phyloP scores from a whole-genome alignment of 2,888 invertebrate species.

The Xanthia icteritia region DNA sequence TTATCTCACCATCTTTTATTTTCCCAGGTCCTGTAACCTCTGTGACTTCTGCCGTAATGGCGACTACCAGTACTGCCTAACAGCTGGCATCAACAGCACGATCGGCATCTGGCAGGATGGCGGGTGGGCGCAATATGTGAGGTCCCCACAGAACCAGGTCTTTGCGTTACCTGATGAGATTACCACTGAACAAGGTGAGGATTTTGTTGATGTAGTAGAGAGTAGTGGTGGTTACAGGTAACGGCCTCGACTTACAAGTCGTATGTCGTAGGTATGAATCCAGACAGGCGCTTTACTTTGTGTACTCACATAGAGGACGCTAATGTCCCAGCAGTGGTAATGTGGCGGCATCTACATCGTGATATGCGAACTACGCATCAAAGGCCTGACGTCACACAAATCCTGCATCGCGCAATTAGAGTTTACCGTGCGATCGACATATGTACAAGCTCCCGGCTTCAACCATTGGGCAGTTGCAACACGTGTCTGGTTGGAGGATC shows the following conservation, averaged over 20 bases:
- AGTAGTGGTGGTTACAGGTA: not conserved
- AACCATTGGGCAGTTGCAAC: too few species aligned
- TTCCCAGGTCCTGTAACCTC: constrained; percentile 90
- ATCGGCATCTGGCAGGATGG: constrained; percentile 92
- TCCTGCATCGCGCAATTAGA: too few species aligned
- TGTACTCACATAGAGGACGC: too few species aligned
- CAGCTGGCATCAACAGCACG: constrained; percentile 91
- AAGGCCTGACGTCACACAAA: too few species aligned
- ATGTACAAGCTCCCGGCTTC: too few species aligned
- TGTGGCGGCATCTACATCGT: too few species aligned
- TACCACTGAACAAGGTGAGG: constrained; percentile 90
- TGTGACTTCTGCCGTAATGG: constrained; percentile 92
- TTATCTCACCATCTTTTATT: not conserved
- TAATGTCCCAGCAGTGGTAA: too few species aligned
- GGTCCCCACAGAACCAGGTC: constrained; percentile 91
- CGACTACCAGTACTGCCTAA: constrained; percentile 91
- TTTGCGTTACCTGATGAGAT: constrained; percentile 90
- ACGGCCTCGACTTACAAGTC: not conserved
- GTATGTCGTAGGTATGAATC: not conserved
- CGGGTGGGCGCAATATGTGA: constrained; percentile 93
- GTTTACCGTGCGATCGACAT: too few species aligned
- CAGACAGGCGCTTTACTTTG: not conserved
- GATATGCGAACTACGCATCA: too few species aligned
- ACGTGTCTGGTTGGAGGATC: too few species aligned
- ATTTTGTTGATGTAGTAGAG: not conserved